Conservation (phyloP, 2,888 invertebrate species). For the Dichetophora obliterata region DNA sequence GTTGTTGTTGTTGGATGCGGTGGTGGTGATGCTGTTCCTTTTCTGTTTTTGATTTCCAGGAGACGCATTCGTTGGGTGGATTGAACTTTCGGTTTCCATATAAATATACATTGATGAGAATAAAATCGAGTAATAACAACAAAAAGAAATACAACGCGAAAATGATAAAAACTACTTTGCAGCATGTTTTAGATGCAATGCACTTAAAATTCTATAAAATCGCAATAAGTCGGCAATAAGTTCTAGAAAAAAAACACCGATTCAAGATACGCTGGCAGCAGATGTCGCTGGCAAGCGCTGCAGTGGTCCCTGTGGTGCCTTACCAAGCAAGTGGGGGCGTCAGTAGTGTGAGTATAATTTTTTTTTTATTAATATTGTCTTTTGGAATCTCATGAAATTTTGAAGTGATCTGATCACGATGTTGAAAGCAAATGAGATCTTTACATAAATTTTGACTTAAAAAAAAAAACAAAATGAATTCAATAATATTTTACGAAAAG, state of each 20-base stretch:
- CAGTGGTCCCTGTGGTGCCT: conserved; percentile 13
- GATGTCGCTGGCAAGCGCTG: conserved; percentile 35
- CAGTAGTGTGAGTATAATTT: not conserved
- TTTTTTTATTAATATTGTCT: too few relatives aligned
- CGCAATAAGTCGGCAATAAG: not conserved
- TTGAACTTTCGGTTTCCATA: conserved; percentile 48
- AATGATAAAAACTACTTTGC: conserved; percentile 38
- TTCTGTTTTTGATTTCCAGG: conserved; percentile 33
- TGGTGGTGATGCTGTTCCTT: not conserved
- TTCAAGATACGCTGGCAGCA: not conserved
- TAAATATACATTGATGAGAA: conserved; percentile 46
- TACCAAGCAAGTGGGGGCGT: conserved; percentile 17
- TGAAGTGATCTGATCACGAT: too few relatives aligned
- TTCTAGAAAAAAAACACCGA: not conserved
- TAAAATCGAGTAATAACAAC: conserved; percentile 5
- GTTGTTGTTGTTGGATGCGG: not conserved
- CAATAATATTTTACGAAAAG: too few relatives aligned
- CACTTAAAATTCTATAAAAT: conserved; percentile 27
- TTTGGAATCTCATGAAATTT: too few relatives aligned
- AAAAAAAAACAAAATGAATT: too few relatives aligned
- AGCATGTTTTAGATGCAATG: conserved; percentile 30
- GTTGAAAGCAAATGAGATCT: too few relatives aligned
- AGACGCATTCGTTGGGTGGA: conserved; percentile 43
- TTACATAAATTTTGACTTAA: too few relatives aligned
- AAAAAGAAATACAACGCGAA: not conserved